These are phyloP conservation scores for Notocelia uddmanniana DNA, from an alignment of 2,888 invertebrate species.

Conservation along the genomic window DNA sequence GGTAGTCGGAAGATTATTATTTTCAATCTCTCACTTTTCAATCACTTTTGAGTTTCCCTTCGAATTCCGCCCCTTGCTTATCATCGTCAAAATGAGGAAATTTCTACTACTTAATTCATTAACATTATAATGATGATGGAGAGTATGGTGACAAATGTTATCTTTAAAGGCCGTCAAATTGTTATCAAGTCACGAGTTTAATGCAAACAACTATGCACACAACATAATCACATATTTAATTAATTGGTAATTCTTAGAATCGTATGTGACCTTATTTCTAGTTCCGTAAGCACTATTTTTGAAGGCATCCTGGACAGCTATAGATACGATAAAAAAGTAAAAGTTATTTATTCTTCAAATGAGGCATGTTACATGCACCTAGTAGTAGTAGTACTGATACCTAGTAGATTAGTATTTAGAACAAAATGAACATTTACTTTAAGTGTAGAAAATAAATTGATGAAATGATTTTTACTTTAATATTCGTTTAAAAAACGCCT, in stretches of 20 bases:
- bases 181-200: slow-evolving; percentile 46
- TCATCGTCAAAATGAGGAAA: slow-evolving; percentile 1
- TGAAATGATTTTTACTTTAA: too few species aligned
- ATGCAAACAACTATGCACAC: slow-evolving; percentile 37
- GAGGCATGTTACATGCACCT: too few species aligned
- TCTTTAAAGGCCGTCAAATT: slow-evolving; percentile 42
- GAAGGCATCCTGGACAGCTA: background rate
- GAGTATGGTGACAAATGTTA: slow-evolving; percentile 30
- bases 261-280: background rate
- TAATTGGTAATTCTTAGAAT: slow-evolving; percentile 6
- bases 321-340: background rate
- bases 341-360: background rate
- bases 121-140: slow-evolving; percentile 30
- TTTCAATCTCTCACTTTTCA: too few species aligned
- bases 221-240: slow-evolving; percentile 18
- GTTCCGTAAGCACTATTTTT: background rate
- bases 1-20: too few species aligned
- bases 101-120: slow-evolving; percentile 34
- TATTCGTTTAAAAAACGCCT: too few species aligned
- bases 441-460: too few species aligned
- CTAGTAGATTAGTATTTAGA: too few species aligned
- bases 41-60: too few species aligned
- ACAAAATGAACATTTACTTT: too few species aligned
- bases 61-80: too few species aligned
- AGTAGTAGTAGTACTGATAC: too few species aligned